phyloP scores from a whole-genome alignment of 2,113 vertebrate species.

The Uropsilus gracilis region DNA sequence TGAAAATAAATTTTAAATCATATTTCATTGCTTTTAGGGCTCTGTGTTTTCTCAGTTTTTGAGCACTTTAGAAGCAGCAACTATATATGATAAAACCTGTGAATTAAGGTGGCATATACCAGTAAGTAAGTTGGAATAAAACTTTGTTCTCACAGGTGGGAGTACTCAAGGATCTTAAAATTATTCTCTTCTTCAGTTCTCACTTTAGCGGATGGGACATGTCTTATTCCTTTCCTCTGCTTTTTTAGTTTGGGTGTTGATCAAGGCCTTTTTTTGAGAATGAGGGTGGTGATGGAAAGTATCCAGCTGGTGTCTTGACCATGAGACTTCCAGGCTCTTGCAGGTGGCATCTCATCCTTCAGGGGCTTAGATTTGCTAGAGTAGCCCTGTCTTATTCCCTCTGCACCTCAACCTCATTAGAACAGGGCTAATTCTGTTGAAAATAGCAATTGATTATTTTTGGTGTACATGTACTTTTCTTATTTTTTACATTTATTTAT shows the following conservation, averaged over 20 bases:
- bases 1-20: neutral
- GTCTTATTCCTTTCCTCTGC: neutral
- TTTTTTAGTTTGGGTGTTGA: neutral
- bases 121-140: neutral
- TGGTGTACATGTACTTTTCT: neutral
- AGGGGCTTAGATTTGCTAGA: neutral
- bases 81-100: neutral
- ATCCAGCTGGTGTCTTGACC: neutral
- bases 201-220: neutral
- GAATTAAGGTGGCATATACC: neutral
- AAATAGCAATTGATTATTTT: neutral
- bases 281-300: no score
- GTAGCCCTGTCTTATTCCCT: neutral
- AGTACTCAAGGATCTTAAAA: neutral
- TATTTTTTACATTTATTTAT: neutral
- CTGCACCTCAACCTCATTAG: neutral
- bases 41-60: neutral
- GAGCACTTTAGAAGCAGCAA: neutral
- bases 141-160: neutral
- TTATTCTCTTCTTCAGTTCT: neutral
- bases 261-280: neutral
- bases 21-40: conserved; percentile 9
- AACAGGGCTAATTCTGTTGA: neutral
- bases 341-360: neutral
- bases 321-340: neutral